Base-by-base conservation (phyloP, 2,888 invertebrate genomes). In the Automeris io region DNA sequence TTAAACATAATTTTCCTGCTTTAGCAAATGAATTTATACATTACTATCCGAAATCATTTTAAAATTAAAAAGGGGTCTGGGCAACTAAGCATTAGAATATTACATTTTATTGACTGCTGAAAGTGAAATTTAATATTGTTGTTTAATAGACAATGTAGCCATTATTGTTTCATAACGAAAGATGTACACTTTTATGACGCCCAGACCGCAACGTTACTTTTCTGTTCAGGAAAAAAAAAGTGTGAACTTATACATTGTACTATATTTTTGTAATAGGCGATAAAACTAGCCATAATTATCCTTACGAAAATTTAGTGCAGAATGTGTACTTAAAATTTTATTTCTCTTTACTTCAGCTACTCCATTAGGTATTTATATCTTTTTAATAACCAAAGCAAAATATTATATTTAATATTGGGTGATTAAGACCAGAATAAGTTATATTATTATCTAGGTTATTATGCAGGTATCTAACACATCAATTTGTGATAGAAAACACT, bases 131-230 rank as follows among this genome's bases (percentile, higher is more conserved):
- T 59, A 41, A 65, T 59, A 57, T 51, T 45, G 47, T 61, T 65
- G 70, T 70, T 73, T 72, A 57, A 64, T 70, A 73, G 71, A 71
- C 69, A 74, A 75, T 67, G 58, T 60, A 62, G 61, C 66, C 47
- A 54, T 66, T 66, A 53, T 50, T 60, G 48, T 13, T 29, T 29
- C 54, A 46, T 44, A 56, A 59, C 57, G 62, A 72, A 75, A 76
- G 72, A 71, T 78, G 74, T 55, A 47, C 39, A 51, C 47, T 49
- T 75, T 75, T 71, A 72, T 51, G 68, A 57, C 50, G 35, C 35
- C 26, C 9, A 36, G 41, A 70, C 75, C 74, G 48, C 77, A 73
- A 45, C 38, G 8, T 7, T 2, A 29, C 29, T 29, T 29, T 29
- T 29, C 16, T 16, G 29, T 29, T 29, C 29, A 3, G 3, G n/a